Conservation (phyloP, 2,797 vertebrate species). For the Hemibagrus guttatus region DNA sequence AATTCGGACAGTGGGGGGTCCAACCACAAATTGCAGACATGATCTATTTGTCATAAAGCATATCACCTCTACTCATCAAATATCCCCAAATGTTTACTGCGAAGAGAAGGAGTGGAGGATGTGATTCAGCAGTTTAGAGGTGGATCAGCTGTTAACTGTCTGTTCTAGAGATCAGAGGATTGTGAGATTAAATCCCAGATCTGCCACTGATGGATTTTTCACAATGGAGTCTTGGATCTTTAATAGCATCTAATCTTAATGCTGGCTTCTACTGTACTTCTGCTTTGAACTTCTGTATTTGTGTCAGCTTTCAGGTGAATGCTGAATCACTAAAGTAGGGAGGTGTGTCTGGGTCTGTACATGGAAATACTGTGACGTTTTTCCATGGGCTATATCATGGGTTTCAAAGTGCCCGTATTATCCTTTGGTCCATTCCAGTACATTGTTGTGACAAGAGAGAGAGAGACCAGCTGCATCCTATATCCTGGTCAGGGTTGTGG, state of each 20-base stretch:
- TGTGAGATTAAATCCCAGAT: not conserved
- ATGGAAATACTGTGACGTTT: not conserved
- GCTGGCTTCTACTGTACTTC: not conserved
- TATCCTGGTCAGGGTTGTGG: not conserved
- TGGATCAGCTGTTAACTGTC: not conserved
- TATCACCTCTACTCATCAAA: conserved; percentile 16
- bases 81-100: not conserved
- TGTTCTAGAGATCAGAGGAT: not conserved
- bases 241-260: not conserved
- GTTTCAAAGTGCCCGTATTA: not conserved
- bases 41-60: conserved; percentile 8
- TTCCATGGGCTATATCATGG: not conserved
- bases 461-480: not conserved
- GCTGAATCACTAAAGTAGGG: not conserved
- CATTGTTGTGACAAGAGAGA: not conserved
- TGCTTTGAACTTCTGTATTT: not conserved
- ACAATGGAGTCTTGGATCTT: not conserved
- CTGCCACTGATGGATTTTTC: not conserved
- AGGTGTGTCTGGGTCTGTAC: not conserved
- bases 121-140: not conserved
- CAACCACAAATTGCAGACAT: not conserved
- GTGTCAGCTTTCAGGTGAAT: not conserved
- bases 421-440: not conserved
- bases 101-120: not conserved
- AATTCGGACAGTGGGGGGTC: not conserved